phyloP scores from a whole-genome alignment of 1,140 invertebrate genomes.

The Calliopsis andreniformis region DNA sequence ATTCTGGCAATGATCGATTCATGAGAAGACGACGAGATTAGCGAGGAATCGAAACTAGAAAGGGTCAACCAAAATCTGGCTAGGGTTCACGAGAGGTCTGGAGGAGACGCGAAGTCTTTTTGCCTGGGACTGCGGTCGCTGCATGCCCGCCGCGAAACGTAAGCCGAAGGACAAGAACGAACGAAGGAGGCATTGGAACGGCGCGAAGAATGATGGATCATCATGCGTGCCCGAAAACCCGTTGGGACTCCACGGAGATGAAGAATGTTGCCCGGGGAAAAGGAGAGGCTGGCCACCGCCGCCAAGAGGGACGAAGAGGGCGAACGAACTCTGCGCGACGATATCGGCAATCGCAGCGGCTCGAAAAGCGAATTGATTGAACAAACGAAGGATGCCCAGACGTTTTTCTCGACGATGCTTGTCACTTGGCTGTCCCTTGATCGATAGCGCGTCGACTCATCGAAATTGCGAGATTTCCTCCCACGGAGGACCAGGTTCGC shows the following conservation, averaged over 20 bases:
- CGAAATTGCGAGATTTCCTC: not conserved
- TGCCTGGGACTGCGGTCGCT: not conserved
- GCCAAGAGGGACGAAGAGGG: not conserved
- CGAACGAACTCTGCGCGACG: conserved; percentile 20
- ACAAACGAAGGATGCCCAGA: conserved; percentile 29
- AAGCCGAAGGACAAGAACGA: conserved; percentile 42
- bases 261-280: conserved; percentile 64
- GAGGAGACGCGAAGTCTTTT: not conserved
- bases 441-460: not conserved
- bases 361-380: conserved; percentile 43
- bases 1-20: too few relatives aligned
- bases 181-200: conserved; percentile 53
- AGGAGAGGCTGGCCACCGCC: conserved; percentile 44
- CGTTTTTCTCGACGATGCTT: conserved; percentile 14
- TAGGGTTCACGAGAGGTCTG: not conserved
- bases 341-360: conserved; percentile 52
- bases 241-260: conserved; percentile 60
- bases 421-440: not conserved
- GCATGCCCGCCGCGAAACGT: conserved; percentile 47
- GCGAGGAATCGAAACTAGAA: too few relatives aligned
- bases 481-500: not conserved
- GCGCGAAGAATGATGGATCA: conserved; percentile 70
- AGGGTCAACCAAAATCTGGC: conserved; percentile 5
- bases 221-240: conserved; percentile 65
- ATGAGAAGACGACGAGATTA: too few relatives aligned